Evolutionary conservation across 2,888 invertebrate genomes (phyloP).

Genomic region (Platycheirus albimanus): DNA sequence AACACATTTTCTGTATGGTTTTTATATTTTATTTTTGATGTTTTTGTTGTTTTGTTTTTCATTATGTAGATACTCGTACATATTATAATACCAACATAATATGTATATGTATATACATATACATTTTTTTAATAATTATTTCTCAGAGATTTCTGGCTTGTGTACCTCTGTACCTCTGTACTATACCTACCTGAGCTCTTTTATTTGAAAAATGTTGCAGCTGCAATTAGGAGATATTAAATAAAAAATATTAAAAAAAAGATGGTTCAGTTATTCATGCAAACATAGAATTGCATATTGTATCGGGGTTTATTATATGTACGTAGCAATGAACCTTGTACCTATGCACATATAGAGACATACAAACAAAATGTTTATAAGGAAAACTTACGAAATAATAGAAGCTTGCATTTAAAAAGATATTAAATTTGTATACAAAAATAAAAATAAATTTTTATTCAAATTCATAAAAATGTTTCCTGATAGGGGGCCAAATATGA

Average conservation of each 20-base stretch:
- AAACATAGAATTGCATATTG: constrained; percentile 13
- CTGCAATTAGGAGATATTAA: constrained; percentile 69
- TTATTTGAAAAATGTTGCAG: constrained; percentile 55
- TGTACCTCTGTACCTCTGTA: background rate
- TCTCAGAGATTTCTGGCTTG: constrained; percentile 32
- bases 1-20: constrained; percentile 47
- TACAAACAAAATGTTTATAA: no score
- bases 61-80: constrained; percentile 17
- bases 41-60: constrained; percentile 28
- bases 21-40: constrained; percentile 1
- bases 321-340: background rate
- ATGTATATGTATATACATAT: background rate
- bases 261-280: constrained; percentile 53
- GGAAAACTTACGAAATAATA: no score
- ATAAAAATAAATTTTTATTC: no score
- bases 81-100: no score
- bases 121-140: constrained; percentile 37
- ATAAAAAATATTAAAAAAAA: constrained; percentile 44
- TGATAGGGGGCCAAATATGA: no score
- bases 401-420: no score
- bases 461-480: no score
- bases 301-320: background rate
- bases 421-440: no score
- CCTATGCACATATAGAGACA: no score
- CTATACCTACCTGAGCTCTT: background rate